phyloP scores from a whole-genome alignment of 2,888 invertebrate species.

The Cenopis cana region DNA sequence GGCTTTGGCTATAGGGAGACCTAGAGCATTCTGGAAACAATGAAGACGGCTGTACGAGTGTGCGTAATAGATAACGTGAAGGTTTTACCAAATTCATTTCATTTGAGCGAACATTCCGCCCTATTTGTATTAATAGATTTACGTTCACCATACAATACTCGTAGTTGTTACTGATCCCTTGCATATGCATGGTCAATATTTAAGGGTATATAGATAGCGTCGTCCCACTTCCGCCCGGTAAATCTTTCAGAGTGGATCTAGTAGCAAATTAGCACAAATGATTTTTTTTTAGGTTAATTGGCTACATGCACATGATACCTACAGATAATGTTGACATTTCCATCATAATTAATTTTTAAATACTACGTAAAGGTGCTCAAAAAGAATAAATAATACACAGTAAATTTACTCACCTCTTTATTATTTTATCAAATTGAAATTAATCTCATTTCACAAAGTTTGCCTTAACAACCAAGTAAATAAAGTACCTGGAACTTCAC shows the following conservation, averaged over 20 bases:
- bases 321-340: no score
- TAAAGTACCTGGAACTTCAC: background rate
- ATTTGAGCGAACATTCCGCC: background rate
- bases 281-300: no score
- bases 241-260: background rate
- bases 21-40: constrained; percentile 70
- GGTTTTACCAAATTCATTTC: background rate
- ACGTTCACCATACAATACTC: background rate
- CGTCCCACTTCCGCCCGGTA: no score
- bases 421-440: background rate
- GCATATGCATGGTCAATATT: no score
- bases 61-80: background rate
- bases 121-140: no score
- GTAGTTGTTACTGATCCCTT: no score
- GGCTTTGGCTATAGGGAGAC: constrained; percentile 83
- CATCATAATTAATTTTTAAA: no score
- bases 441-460: background rate
- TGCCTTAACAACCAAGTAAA: background rate
- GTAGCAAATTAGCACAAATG: background rate
- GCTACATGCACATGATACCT: no score
- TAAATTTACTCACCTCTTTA: background rate
- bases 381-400: background rate
- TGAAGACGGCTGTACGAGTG: background rate
- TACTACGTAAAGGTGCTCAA: background rate
- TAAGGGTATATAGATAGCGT: no score